A percentile compares a stretch with the other conserved stretches of the same genome.
Evolutionary conservation across 2,888 invertebrate genomes (phyloP).

Genomic region (Brenthis daphne): DNA sequence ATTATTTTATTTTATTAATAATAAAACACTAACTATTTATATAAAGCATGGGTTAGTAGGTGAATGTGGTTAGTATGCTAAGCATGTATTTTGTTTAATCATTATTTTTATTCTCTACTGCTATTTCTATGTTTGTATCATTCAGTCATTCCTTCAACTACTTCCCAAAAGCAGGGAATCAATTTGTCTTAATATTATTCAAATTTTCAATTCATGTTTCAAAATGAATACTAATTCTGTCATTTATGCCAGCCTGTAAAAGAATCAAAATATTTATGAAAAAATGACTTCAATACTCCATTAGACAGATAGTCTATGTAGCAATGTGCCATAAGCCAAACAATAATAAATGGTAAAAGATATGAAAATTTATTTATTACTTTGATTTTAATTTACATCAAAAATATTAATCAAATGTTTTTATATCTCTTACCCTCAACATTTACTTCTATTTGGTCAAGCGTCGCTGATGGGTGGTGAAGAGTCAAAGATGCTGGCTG

Average conservation of each 20-base stretch:
- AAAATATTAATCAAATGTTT: not conserved
- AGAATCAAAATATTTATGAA: slow-evolving; percentile 51
- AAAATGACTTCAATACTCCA: slow-evolving; percentile 32
- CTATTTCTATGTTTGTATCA: slow-evolving; percentile 27
- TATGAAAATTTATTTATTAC: not conserved
- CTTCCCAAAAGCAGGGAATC: slow-evolving; percentile 17
- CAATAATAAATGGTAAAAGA: slow-evolving; percentile 4
- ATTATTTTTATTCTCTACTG: slow-evolving; percentile 17
- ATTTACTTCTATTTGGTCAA: slow-evolving; percentile 97
- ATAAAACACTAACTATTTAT: slow-evolving; percentile 17
- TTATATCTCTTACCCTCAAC: slow-evolving; percentile 90
- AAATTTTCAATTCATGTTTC: slow-evolving; percentile 34
- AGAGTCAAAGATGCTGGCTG: slow-evolving; percentile 87
- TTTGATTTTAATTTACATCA: not conserved
- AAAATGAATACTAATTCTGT: slow-evolving; percentile 48
- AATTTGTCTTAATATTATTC: slow-evolving; percentile 25
- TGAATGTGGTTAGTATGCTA: slow-evolving; percentile 41
- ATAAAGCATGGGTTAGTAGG: slow-evolving; percentile 34
- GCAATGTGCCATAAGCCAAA: slow-evolving; percentile 20
- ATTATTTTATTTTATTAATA: slow-evolving; percentile 17
- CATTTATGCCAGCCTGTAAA: slow-evolving; percentile 75
- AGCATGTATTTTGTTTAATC: slow-evolving; percentile 30
- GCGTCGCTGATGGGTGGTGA: slow-evolving; percentile 92
- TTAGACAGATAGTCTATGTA: not conserved
- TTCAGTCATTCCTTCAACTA: slow-evolving; percentile 38